Conservation (phyloP, 2,797 vertebrate genomes). For the Propithecus deckenii region DNA sequence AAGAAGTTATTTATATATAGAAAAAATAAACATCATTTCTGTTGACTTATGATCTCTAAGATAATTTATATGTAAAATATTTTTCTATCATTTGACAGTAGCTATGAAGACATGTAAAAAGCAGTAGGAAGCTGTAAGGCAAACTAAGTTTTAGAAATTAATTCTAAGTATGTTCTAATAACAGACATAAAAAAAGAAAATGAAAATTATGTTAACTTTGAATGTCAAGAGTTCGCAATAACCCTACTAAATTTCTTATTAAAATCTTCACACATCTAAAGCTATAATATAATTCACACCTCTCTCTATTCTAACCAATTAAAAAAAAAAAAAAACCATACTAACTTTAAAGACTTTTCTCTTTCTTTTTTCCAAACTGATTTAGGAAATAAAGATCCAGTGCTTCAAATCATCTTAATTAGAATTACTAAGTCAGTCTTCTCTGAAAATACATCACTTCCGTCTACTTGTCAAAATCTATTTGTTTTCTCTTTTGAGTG, state of each 20-base stretch:
- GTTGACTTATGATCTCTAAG: conserved; percentile 29
- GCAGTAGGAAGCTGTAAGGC: neutral
- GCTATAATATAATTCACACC: conserved; percentile 36
- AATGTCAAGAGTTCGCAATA: conserved; percentile 55
- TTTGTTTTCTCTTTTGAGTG: conserved; percentile 17
- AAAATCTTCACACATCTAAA: conserved; percentile 56
- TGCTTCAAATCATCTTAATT: conserved; percentile 53
- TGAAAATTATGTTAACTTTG: conserved; percentile 58
- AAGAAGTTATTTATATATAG: conserved; percentile 31
- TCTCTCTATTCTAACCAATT: conserved; percentile 44
- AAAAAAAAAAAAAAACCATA: neutral
- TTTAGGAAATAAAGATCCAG: conserved; percentile 34
- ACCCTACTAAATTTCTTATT: conserved; percentile 60
- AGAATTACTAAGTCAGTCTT: conserved; percentile 47
- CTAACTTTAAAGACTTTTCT: conserved; percentile 43
- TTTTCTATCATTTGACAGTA: conserved; percentile 53
- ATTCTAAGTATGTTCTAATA: conserved; percentile 57
- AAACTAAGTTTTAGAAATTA: conserved; percentile 60
- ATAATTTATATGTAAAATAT: conserved; percentile 57
- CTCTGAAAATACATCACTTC: conserved; percentile 47
- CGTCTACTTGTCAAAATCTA: conserved; percentile 48
- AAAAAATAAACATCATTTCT: conserved; percentile 42
- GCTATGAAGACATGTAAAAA: conserved; percentile 50
- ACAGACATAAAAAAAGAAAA: conserved; percentile 48
- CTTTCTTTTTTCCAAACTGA: conserved; percentile 3